Evolutionary conservation across 2,113 vertebrate genomes (phyloP), one percentile per base, ranked within the genome.

Genomic region (Pelodiscus sinensis): DNA sequence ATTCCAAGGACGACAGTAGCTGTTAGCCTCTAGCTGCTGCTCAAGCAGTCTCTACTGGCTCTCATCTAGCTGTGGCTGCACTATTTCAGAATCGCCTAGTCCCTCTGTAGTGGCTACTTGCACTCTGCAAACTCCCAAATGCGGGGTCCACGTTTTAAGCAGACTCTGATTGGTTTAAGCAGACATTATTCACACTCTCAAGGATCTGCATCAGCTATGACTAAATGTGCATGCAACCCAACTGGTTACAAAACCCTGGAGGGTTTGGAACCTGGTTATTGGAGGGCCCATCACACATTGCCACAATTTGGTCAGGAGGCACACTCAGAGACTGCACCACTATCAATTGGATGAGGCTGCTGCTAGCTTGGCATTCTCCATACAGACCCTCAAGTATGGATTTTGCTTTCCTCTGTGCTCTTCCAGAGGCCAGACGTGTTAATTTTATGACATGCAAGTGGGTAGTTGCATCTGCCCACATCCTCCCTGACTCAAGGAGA

Each of bases 351-450:
- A 31, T 2, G 58, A 55, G 35, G 4, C 19, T 62, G 10, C 51
- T 62, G 25, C 50, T 80, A 73, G 29, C n/a, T 57, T 57, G n/a
- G 5, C 16, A 22, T n/a, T 79, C 77, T 79, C 35, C 35, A 3
- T 51, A 51, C 55, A 58, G 52, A 31, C 31, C 85, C 21, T 27
- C 22, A 19, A 15, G n/a, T 16, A 73, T 12, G n/a, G 77, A 81
- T 35, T 14, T 65, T 85, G 57, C 58, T 77, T 85, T 38, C 9
- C 71, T 75, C 35, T 35, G 24, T 75, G 35, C 71, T 75, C 35
- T 0, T 0, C 1, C 1, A 51, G 73, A 85, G 54, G 22, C 0
- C 0, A 77, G 65, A 65, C 88, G 62, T 77, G 68, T 22, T 24
- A 57, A 87, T 44, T 87, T 83, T 90, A 73, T 92, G 78, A 88